Percentiles rank a stretch among this genome's conserved stretches.
These are phyloP conservation scores for Camponotus vicinus DNA, from an alignment of 1,140 invertebrate genomes.

Conservation along the genomic window DNA sequence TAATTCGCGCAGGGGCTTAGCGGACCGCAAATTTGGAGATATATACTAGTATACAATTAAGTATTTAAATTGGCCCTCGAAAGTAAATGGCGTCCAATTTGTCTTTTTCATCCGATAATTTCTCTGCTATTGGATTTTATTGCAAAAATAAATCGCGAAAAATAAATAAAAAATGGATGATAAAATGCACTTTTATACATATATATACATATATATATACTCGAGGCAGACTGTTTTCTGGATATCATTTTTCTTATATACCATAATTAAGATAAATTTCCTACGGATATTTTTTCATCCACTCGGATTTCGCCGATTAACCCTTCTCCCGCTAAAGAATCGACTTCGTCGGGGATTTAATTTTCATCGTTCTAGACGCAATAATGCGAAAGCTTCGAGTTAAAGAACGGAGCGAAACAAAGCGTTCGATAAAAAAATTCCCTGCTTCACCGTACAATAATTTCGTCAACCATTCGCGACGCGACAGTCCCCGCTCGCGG, in stretches of 20 bases:
- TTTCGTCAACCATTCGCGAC: conserved; percentile 58
- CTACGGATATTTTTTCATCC: neutral
- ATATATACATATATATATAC: neutral
- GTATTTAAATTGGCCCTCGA: conserved; percentile 21
- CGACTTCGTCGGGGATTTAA: conserved; percentile 24
- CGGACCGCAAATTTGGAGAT: conserved; percentile 23
- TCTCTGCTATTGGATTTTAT: neutral
- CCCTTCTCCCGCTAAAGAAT: neutral
- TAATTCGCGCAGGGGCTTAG: conserved; percentile 53
- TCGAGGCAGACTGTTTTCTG: neutral
- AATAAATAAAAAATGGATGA: neutral
- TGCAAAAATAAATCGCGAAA: neutral
- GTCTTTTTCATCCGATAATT: neutral
- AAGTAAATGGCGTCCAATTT: neutral
- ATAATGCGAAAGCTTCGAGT: conserved; percentile 8
- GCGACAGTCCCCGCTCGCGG: conserved; percentile 11
- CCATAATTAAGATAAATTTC: neutral
- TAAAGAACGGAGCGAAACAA: neutral
- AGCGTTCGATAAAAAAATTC: conserved; percentile 12
- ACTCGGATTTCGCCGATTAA: conserved; percentile 14
- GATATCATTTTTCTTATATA: too few species aligned
- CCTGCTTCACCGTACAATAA: conserved; percentile 49
- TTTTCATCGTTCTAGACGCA: conserved; percentile 12
- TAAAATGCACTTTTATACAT: too few species aligned
- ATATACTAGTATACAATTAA: conserved; percentile 18